Percentiles rank a stretch among this genome's conserved stretches.
Evolutionary conservation across 1,140 invertebrate species (phyloP).

Genomic region (Aphelinus certus): DNA sequence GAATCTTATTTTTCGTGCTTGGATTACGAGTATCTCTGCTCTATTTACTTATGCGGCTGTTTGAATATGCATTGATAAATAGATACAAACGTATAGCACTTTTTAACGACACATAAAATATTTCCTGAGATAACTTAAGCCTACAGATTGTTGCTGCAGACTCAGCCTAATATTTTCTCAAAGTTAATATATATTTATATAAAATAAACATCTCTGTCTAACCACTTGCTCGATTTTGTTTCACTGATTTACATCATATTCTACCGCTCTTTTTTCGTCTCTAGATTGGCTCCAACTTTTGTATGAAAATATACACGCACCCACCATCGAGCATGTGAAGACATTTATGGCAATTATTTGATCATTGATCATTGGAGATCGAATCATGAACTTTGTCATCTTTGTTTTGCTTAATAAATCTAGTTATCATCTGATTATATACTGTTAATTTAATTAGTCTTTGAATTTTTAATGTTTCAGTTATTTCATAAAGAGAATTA

Average conservation of each 20-base stretch:
- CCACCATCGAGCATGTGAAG: constrained; percentile 7
- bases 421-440: constrained; percentile 9
- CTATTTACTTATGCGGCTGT: neutral
- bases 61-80: too few species aligned
- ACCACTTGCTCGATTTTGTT: neutral
- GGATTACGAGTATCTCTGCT: constrained; percentile 11
- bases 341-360: constrained; percentile 36
- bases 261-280: neutral
- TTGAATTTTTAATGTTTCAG: neutral
- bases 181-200: constrained; percentile 21
- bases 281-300: constrained; percentile 9
- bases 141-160: neutral
- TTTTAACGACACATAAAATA: constrained; percentile 29
- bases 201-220: constrained; percentile 19
- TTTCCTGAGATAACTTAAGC: constrained; percentile 31
- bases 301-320: constrained; percentile 37
- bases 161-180: constrained; percentile 1
- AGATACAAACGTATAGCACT: neutral
- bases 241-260: neutral
- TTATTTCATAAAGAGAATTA: too few species aligned
- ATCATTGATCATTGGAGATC: constrained; percentile 21
- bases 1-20: constrained; percentile 15
- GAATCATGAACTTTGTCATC: constrained; percentile 18
- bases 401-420: constrained; percentile 9
- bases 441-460: neutral